These are phyloP conservation scores for Leptinotarsa defecta DNA, from an alignment of 1,140 invertebrate species.

Conservation along the genomic window DNA sequence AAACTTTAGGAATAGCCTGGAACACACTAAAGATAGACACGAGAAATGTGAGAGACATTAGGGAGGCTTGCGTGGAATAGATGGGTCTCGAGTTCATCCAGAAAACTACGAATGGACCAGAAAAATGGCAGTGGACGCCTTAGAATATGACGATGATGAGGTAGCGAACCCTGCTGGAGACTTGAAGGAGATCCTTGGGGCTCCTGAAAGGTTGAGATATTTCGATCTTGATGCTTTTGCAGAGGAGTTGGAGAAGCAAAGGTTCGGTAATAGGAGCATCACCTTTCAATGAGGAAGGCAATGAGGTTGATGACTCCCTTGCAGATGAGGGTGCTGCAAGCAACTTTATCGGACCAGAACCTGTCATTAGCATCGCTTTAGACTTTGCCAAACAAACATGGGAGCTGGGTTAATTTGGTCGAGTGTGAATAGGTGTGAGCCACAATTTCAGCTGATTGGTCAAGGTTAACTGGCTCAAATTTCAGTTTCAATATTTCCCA, in stretches of 20 bases:
- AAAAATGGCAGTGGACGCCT: constrained; percentile 99
- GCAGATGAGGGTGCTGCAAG: too few relatives aligned
- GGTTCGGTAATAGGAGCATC: constrained; percentile 84
- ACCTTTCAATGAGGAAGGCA: constrained; percentile 82
- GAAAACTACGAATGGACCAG: constrained; percentile 99
- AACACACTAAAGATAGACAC: constrained; percentile 80
- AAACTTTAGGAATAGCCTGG: too few relatives aligned
- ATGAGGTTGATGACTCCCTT: too few relatives aligned
- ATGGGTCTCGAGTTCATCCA: constrained; percentile 97
- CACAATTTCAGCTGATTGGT: too few relatives aligned
- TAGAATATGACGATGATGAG: constrained; percentile 97
- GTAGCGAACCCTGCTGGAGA: constrained; percentile 95
- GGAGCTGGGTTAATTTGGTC: too few relatives aligned
- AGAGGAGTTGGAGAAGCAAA: constrained; percentile 93
- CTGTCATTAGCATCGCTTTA: too few relatives aligned
- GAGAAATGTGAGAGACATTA: constrained; percentile 89
- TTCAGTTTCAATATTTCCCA: too few relatives aligned
- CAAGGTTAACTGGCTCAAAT: too few relatives aligned
- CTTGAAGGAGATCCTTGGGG: constrained; percentile 94
- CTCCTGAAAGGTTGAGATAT: constrained; percentile 93
- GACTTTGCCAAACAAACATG: too few relatives aligned
- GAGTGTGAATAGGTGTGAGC: too few relatives aligned
- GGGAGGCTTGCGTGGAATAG: constrained; percentile 94
- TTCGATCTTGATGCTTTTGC: constrained; percentile 98
- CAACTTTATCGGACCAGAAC: too few relatives aligned